Conservation (phyloP, 2,797 vertebrate genomes). For the Anabas testudineus region DNA sequence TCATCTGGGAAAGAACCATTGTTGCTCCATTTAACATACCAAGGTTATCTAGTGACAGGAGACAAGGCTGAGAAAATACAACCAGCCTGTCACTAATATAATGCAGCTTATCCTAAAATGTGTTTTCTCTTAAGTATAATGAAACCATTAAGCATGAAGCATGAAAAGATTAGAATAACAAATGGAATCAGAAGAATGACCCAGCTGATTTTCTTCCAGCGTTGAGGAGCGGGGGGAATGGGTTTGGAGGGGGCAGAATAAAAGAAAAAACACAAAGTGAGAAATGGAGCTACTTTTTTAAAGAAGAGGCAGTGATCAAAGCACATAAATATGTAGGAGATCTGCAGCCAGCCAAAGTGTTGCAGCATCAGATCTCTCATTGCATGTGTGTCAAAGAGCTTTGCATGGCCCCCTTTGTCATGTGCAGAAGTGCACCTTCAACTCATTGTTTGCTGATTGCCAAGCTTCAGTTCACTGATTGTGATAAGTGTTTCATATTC, state of each 20-base stretch:
- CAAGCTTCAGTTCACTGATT: constrained; percentile 67
- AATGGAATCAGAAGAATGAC: constrained; percentile 54
- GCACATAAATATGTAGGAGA: constrained; percentile 29
- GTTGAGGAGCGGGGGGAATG: constrained; percentile 15
- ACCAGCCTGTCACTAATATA: constrained; percentile 54
- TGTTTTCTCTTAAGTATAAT: constrained; percentile 67
- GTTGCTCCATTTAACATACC: constrained; percentile 71
- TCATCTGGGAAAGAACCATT: constrained; percentile 52
- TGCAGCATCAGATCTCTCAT: constrained; percentile 36
- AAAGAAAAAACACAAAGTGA: constrained; percentile 46
- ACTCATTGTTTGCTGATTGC: constrained; percentile 63
- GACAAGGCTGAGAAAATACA: constrained; percentile 43
- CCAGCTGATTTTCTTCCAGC: constrained; percentile 58
- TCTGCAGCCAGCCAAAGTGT: constrained; percentile 3
- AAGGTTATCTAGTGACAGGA: constrained; percentile 71
- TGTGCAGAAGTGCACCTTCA: constrained; percentile 40
- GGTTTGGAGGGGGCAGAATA: constrained; percentile 31
- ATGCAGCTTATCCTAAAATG: constrained; percentile 61
- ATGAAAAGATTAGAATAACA: constrained; percentile 65
- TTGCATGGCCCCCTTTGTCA: constrained; percentile 23
- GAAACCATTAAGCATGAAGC: constrained; percentile 69
- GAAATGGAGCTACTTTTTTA: constrained; percentile 33
- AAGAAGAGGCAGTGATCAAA: constrained; percentile 54
- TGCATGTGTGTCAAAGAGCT: constrained; percentile 49
- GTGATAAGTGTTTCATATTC: constrained; percentile 75